Percentiles rank a stretch among this genome's conserved stretches.
These are phyloP conservation scores for Troilus luridus DNA, from an alignment of 2,888 invertebrate genomes.

Conservation along the genomic window DNA sequence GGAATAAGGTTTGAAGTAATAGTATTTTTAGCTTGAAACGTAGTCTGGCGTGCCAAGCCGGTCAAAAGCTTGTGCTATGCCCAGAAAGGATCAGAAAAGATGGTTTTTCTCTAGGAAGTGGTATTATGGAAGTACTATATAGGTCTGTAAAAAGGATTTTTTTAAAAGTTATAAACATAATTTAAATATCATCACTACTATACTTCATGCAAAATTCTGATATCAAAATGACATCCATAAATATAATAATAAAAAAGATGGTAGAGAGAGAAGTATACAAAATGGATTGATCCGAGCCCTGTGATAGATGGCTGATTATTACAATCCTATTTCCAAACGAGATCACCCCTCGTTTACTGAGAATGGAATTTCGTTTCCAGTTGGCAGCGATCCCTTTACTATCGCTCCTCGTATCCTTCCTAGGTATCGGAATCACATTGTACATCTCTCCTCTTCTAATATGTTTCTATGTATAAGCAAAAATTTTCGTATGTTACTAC, in stretches of 20 bases:
- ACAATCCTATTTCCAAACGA: slow-evolving; percentile 12
- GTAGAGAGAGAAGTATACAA: neutral
- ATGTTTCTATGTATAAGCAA: neutral
- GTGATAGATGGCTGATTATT: neutral
- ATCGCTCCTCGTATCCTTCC: neutral
- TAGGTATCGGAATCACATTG: neutral
- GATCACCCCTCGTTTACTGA: slow-evolving; percentile 3
- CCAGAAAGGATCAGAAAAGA: no score
- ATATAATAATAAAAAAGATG: neutral
- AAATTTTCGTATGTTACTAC: no score
- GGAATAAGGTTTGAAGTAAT: no score
- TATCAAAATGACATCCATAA: neutral
- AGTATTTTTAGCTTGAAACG: no score
- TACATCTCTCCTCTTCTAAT: neutral
- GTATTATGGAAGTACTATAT: no score
- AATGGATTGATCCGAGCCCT: neutral
- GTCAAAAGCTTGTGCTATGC: no score
- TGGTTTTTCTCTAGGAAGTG: no score
- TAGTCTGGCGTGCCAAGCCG: no score
- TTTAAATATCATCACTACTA: no score
- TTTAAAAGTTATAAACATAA: no score
- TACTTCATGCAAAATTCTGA: neutral
- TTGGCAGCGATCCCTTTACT: neutral
- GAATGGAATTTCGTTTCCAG: slow-evolving; percentile 18
- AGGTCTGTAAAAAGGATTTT: no score